phyloP scores from a whole-genome alignment of 2,888 invertebrate species.

The Drosophila flavopinicola region DNA sequence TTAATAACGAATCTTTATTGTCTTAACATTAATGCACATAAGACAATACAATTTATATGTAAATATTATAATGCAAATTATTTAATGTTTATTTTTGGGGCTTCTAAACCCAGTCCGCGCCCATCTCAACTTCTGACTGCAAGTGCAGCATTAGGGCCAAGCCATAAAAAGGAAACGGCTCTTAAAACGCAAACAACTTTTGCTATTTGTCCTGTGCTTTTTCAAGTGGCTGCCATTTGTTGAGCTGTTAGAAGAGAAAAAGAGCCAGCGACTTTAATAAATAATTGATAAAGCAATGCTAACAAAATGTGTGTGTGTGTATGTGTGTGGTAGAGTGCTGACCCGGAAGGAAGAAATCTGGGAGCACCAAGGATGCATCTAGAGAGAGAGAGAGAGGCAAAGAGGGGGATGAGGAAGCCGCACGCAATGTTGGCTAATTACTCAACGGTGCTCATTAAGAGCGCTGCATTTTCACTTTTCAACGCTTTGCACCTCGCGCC shows the following conservation, averaged over 20 bases:
- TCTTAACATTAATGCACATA: too few relatives aligned
- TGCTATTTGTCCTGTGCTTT: constrained; percentile 30
- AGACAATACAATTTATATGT: too few relatives aligned
- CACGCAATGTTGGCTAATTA: constrained; percentile 77
- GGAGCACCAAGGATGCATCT: constrained; percentile 1
- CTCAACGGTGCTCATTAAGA: constrained; percentile 78
- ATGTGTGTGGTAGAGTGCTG: constrained; percentile 20
- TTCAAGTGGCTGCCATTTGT: constrained; percentile 25
- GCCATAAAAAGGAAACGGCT: constrained; percentile 13
- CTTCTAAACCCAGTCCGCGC: too few relatives aligned
- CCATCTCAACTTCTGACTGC: neutral
- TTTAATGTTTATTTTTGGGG: too few relatives aligned
- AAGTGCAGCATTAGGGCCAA: constrained; percentile 16
- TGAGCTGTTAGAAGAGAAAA: constrained; percentile 8
- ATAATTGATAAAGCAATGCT: constrained; percentile 75
- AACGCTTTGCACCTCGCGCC: constrained; percentile 71
- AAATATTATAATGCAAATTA: too few relatives aligned
- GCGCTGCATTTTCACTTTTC: constrained; percentile 77
- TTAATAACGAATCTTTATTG: too few relatives aligned
- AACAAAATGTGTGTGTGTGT: constrained; percentile 38
- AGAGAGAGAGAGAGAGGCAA: neutral
- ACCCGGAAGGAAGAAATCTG: constrained; percentile 25
- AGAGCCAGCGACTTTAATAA: constrained; percentile 64
- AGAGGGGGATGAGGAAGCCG: constrained; percentile 33
- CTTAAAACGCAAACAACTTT: constrained; percentile 39